Evolutionary conservation across 2,113 vertebrate genomes (phyloP).

Genomic region (Martes martes): DNA sequence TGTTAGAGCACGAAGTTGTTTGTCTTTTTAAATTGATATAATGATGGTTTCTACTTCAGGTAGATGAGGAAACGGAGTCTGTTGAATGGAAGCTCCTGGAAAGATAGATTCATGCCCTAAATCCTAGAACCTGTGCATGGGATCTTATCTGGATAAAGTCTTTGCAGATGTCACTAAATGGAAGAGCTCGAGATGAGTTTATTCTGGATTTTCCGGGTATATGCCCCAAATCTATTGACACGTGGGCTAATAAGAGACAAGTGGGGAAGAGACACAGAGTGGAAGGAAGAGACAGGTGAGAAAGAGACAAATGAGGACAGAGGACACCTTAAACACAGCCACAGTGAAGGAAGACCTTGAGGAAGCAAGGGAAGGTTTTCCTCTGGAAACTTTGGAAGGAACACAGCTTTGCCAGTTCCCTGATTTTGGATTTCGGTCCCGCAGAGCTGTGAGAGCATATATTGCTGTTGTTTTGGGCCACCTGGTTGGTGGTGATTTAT

Average conservation of each 20-base stretch:
- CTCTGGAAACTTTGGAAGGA: no score
- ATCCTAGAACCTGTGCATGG: neutral
- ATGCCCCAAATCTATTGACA: neutral
- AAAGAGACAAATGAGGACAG: no score
- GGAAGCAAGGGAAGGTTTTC: no score
- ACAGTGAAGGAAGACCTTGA: neutral
- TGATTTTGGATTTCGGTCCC: neutral
- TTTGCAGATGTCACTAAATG: neutral
- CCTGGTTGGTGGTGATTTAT: neutral
- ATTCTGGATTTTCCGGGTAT: neutral
- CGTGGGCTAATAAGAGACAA: neutral
- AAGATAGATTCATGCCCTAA: neutral
- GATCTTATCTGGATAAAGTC: neutral
- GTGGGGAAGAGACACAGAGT: no score
- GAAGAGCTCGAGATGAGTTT: neutral
- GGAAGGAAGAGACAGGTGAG: neutral
- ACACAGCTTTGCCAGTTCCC: fast-evolving
- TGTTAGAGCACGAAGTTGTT: neutral
- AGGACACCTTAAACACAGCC: no score
- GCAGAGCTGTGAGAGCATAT: neutral
- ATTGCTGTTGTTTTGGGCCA: neutral
- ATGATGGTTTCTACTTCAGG: neutral
- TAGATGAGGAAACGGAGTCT: neutral
- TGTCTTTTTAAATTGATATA: neutral
- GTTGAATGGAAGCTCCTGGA: neutral